Evolutionary conservation across 2,888 invertebrate genomes (phyloP).

Genomic region (Linnaemya vulpina): DNA sequence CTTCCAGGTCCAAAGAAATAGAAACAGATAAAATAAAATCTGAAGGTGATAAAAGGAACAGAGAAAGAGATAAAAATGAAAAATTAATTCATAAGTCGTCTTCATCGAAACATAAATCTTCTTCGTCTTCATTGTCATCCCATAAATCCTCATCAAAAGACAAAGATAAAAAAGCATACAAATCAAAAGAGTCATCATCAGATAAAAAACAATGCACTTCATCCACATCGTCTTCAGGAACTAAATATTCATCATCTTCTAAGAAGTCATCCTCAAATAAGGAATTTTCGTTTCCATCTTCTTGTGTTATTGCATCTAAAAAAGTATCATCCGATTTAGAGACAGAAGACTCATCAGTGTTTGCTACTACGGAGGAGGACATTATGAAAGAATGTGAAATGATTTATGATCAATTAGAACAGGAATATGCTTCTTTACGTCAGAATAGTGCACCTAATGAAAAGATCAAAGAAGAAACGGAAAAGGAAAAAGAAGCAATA

Average conservation of each 20-base stretch:
- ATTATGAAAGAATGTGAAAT: conserved; percentile 92
- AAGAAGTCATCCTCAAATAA: conserved; percentile 54
- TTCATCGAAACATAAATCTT: conserved; percentile 64
- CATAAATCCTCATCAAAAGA: conserved; percentile 59
- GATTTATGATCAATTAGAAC: conserved; percentile 92
- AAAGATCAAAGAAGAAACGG: conserved; percentile 75
- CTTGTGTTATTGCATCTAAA: conserved; percentile 69
- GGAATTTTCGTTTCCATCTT: conserved; percentile 60
- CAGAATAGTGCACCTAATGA: conserved; percentile 73
- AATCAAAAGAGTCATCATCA: conserved; percentile 72
- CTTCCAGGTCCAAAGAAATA: conserved; percentile 60
- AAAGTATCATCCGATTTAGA: conserved; percentile 60
- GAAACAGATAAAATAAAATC: conserved; percentile 65
- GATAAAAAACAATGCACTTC: conserved; percentile 72
- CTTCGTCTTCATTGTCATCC: conserved; percentile 61
- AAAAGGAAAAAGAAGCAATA: conserved; percentile 70
- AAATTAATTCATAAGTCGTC: conserved; percentile 55
- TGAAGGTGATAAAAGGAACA: conserved; percentile 65
- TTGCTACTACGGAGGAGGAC: conserved; percentile 85
- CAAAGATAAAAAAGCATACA: conserved; percentile 71
- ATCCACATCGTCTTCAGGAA: conserved; percentile 67
- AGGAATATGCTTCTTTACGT: conserved; percentile 77
- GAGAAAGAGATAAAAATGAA: conserved; percentile 67
- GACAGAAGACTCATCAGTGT: conserved; percentile 66
- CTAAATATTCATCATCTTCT: conserved; percentile 65